A percentile compares a stretch with the other conserved stretches of the same genome.
Evolutionary conservation across 1,140 invertebrate genomes (phyloP).

Genomic region (Drosophila subobscura): DNA sequence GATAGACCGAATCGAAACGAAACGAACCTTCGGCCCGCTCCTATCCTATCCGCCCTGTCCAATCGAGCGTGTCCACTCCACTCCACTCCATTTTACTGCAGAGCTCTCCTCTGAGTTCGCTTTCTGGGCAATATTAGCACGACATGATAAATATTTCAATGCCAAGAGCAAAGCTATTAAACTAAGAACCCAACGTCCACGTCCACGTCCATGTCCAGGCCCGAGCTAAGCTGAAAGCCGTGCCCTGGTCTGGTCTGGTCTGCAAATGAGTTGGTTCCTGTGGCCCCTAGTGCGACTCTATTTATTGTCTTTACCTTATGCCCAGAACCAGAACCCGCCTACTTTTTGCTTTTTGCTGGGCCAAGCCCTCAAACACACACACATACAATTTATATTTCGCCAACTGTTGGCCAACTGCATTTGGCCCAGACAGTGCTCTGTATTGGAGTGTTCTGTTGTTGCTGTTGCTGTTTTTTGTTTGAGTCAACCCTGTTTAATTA

Average conservation of each 20-base stretch:
- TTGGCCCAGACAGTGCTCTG: not conserved
- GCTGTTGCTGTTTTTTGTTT: conserved; percentile 8
- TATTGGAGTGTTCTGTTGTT: conserved; percentile 22
- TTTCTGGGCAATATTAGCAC: conserved; percentile 52
- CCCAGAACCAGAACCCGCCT: conserved; percentile 15
- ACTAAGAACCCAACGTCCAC: conserved; percentile 33
- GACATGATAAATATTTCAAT: conserved; percentile 71
- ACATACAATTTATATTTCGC: conserved; percentile 32
- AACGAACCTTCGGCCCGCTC: conserved; percentile 8
- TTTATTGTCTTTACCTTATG: conserved; percentile 47
- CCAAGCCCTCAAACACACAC: conserved; percentile 16
- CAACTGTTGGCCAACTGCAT: conserved; percentile 38
- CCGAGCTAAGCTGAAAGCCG: conserved; percentile 38
- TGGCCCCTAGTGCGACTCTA: conserved; percentile 35
- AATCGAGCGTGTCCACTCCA: conserved; percentile 58
- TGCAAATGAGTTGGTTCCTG: conserved; percentile 44
- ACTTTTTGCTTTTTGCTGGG: conserved; percentile 23
- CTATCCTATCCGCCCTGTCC: conserved; percentile 46
- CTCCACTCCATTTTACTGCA: conserved; percentile 16
- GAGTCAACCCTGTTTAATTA: conserved; percentile 50
- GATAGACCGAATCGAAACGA: conserved; percentile 20
- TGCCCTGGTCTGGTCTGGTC: conserved; percentile 47
- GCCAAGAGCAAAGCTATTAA: conserved; percentile 71
- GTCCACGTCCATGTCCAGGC: conserved; percentile 3
- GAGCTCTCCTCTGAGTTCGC: conserved; percentile 13